These are phyloP conservation scores for Dexiosoma caninum DNA, from an alignment of 2,888 invertebrate species.

Conservation along the genomic window DNA sequence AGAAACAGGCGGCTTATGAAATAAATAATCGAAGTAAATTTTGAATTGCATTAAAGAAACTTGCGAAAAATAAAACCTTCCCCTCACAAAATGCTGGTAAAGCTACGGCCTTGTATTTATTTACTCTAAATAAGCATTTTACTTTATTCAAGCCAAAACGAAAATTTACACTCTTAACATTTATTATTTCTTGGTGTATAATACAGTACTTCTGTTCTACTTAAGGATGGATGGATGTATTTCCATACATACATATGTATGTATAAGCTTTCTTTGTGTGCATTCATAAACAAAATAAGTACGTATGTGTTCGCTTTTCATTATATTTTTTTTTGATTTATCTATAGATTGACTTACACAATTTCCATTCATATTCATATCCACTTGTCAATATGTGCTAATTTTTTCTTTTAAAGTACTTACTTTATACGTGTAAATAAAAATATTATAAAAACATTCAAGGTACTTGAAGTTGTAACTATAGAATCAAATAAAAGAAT, in stretches of 20 bases:
- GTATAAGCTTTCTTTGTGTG: too few relatives aligned
- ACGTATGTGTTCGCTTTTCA: neutral
- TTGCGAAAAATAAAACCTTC: too few relatives aligned
- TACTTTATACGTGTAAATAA: conserved; percentile 11
- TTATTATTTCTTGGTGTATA: conserved; percentile 19
- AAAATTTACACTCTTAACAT: conserved; percentile 21
- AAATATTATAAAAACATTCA: conserved; percentile 7
- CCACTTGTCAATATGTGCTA: neutral
- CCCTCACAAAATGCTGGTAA: too few relatives aligned
- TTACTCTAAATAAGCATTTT: neutral
- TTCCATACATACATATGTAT: neutral
- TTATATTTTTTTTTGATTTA: neutral
- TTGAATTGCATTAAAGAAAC: too few relatives aligned
- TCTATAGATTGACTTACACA: neutral
- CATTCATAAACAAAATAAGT: neutral
- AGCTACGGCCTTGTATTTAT: too few relatives aligned
- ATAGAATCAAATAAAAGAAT: too few relatives aligned
- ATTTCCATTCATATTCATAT: conserved; percentile 26
- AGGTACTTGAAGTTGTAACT: neutral
- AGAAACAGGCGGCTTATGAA: too few relatives aligned
- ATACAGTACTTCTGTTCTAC: neutral
- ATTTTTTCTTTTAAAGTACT: neutral
- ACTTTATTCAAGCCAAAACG: neutral
- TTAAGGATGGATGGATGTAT: too few relatives aligned
- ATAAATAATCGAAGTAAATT: too few relatives aligned